Conservation (phyloP, 2,888 invertebrate genomes). For the Stratiomys singularior region DNA sequence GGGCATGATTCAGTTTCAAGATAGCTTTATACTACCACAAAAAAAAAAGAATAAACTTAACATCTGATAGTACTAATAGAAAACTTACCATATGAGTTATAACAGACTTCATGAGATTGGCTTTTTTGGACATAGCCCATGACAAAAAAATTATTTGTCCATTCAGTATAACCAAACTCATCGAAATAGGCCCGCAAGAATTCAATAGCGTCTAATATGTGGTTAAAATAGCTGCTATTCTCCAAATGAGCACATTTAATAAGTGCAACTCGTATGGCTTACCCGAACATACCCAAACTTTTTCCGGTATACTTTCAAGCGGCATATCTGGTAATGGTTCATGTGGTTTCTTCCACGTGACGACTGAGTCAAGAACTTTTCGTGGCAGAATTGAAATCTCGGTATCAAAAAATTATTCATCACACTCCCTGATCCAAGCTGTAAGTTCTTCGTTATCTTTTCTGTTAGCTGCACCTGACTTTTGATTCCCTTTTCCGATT, state of each 20-base stretch:
- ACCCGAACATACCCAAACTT: constrained; percentile 27
- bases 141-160: constrained; percentile 47
- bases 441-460: too few relatives aligned
- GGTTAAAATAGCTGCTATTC: constrained; percentile 33
- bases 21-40: too few relatives aligned
- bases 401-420: constrained; percentile 24
- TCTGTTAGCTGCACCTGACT: not conserved
- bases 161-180: constrained; percentile 42
- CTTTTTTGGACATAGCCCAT: constrained; percentile 18
- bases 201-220: constrained; percentile 44
- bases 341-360: constrained; percentile 58
- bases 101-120: constrained; percentile 10
- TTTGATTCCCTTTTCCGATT: not conserved
- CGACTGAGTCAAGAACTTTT: constrained; percentile 42
- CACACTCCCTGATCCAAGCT: not conserved
- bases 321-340: constrained; percentile 57
- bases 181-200: constrained; percentile 33
- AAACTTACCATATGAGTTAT: constrained; percentile 41
- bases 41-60: too few relatives aligned
- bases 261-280: constrained; percentile 11
- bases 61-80: not conserved
- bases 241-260: constrained; percentile 23
- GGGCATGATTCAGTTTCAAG: constrained; percentile 63
- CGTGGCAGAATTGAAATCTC: constrained; percentile 44
- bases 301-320: not conserved